These are phyloP conservation scores for Agrochola lychnidis DNA, from an alignment of 2,888 invertebrate species.

Conservation along the genomic window DNA sequence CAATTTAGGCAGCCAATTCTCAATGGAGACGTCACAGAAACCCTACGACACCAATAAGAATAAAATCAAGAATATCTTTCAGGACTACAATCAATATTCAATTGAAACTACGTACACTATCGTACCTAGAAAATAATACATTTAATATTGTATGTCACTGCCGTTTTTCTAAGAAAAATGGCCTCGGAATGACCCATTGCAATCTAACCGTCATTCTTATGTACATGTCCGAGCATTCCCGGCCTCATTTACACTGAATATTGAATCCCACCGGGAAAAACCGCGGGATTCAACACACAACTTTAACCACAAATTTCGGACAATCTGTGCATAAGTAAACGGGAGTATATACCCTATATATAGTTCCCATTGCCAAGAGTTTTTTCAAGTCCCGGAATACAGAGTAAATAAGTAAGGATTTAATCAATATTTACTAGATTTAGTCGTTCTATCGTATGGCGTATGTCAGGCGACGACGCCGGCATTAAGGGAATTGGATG, in stretches of 20 bases:
- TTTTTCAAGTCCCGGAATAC: constrained; percentile 41
- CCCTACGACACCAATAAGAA: background rate
- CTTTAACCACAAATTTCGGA: constrained; percentile 53
- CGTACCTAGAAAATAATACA: constrained; percentile 37
- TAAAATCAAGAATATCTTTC: constrained; percentile 38
- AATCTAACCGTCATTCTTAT: constrained; percentile 58
- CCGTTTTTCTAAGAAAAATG: constrained; percentile 59
- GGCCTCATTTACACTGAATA: constrained; percentile 62
- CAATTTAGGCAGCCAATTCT: background rate
- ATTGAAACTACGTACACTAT: constrained; percentile 7
- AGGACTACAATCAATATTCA: constrained; percentile 50
- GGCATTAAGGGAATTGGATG: constrained; percentile 77
- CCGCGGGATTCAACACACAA: constrained; percentile 41
- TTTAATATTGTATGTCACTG: constrained; percentile 49
- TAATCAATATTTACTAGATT: constrained; percentile 71
- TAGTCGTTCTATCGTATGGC: constrained; percentile 56
- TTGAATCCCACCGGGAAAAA: constrained; percentile 59
- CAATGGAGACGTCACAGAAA: constrained; percentile 12
- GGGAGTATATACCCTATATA: constrained; percentile 15
- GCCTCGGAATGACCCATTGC: constrained; percentile 55
- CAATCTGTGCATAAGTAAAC: constrained; percentile 66
- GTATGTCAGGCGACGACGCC: constrained; percentile 68
- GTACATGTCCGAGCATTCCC: constrained; percentile 60
- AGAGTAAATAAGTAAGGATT: constrained; percentile 64
- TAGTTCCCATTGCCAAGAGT: constrained; percentile 59